Evolutionary conservation across 2,113 vertebrate genomes (phyloP), one percentile per base, ranked within the genome.

Genomic region (Pseudolaguvia tuberculata): DNA sequence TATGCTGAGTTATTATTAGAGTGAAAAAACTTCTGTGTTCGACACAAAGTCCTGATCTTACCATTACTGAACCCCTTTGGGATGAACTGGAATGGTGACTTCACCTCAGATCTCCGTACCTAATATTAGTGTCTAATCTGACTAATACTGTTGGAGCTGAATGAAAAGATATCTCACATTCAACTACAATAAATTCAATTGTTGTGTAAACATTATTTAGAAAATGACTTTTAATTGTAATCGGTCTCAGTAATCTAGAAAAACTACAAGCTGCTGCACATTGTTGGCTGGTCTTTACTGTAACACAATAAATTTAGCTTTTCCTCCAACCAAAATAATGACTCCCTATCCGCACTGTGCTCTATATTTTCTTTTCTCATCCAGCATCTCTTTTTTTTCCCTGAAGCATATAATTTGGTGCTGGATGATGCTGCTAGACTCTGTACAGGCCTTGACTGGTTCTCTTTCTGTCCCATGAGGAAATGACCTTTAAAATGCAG

Each of bases 391-490:
- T 21, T 27, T 66, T 15, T 18, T 50, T 42, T 66, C 45, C 42
- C 63, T 29, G 17, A 67, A 66, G 63, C 45, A 66, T 5, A 5
- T 27, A 67, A 29, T 67, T 15, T 29, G 45, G 45, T 67, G 63
- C 9, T 10, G 45, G 63, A 18, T 29, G 45, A 67, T 45, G 48
- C 23, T 27, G 45, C 63, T 45, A 66, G 63, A 66, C 45, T 1
- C 17, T 67, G 50, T 18, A 5, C 63, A 67, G 50, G 23, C 23
- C 63, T 50, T 67, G 23, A 50, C 63, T 50, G 14, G 21, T 18
- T 50, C 63, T 27, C 21, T 25, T 47, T 67, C 45, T 67, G 23
- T 50, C 39, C 63, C 45, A 67, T 67, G 45, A 27, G 63, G 23
- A 50, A 50, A 18, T 18, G 42, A 67, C 45, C 45, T 67, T 50